phyloP scores from a whole-genome alignment of 2,113 vertebrate genomes.

The Periophthalmodon schlosseri region DNA sequence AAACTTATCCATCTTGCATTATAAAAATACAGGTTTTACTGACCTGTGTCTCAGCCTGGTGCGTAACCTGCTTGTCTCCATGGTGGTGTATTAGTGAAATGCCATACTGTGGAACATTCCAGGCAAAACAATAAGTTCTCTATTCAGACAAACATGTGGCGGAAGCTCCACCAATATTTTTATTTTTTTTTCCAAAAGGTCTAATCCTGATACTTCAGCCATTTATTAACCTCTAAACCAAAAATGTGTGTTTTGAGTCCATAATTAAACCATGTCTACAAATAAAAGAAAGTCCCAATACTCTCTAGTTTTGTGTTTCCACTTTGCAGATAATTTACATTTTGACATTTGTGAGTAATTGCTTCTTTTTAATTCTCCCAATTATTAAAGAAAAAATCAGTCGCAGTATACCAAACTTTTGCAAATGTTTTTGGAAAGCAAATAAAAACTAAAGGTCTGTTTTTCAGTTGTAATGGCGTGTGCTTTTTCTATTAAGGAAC shows the following conservation, averaged over 20 bases:
- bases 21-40: too few relatives aligned
- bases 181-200: neutral
- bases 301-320: too few relatives aligned
- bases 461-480: neutral
- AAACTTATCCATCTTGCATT: too few relatives aligned
- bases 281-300: too few relatives aligned
- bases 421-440: neutral
- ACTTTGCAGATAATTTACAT: neutral
- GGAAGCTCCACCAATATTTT: too few relatives aligned
- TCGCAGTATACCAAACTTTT: neutral
- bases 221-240: too few relatives aligned
- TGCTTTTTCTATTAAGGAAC: constrained; percentile 8
- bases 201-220: neutral
- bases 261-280: neutral
- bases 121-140: too few relatives aligned
- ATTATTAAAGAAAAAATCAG: neutral
- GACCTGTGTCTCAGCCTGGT: too few relatives aligned
- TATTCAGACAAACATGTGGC: too few relatives aligned
- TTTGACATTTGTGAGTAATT: neutral
- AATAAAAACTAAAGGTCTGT: neutral
- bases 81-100: too few relatives aligned
- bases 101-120: too few relatives aligned
- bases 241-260: neutral
- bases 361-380: neutral
- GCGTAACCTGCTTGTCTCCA: too few relatives aligned